Base-by-base conservation (phyloP, 2,888 invertebrate species). In the Scrobipalpa costella region DNA sequence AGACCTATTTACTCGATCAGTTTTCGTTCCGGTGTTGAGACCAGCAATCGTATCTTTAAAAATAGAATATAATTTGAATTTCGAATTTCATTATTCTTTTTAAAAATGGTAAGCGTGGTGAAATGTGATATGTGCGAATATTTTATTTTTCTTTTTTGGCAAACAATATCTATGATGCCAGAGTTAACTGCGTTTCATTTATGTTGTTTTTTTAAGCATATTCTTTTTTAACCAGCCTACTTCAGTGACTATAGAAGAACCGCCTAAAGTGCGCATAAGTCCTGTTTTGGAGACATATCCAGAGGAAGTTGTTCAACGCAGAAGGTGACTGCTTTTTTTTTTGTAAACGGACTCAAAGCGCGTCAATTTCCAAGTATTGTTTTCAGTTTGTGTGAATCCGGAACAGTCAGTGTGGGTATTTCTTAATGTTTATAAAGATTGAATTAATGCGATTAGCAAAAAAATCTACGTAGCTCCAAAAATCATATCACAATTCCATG, bases 171-270 rank as follows among this genome's bases (percentile, higher is more conserved):
- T n/a, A 6, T 15, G n/a, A 44, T 44, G 44, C 44, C 44, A 44
- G 9, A n/a, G n/a, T 44, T n/a, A 44, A 44, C n/a, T 44, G n/a
- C n/a, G 44, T 44, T n/a, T 7, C 1, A 7, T 7, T 44, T 3
- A 3, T 9, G 40, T 40, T 40, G 11, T 15, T 44, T 44, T 15
- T 44, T 44, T 40, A 40, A 40, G 13, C 13, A 40, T 11, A 13
- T 40, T 40, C 2, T 44, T 44, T 44, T 44, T 44, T 44, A n/a
- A 44, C n/a, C 44, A 44, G 44, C 44, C 40, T 40, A 40, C 44
- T n/a, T 44, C 44, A 15, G 40, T 40, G 13, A 44, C 44, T 15
- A 44, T 44, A 44, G 44, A 44, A 15, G 44, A 44, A n/a, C 44
- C n/a, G n/a, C n/a, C 15, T 6, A 44, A 15, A 9, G 44, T 44